Conservation (phyloP, 2,113 vertebrate species). For the Nothoprocta perdicaria region DNA sequence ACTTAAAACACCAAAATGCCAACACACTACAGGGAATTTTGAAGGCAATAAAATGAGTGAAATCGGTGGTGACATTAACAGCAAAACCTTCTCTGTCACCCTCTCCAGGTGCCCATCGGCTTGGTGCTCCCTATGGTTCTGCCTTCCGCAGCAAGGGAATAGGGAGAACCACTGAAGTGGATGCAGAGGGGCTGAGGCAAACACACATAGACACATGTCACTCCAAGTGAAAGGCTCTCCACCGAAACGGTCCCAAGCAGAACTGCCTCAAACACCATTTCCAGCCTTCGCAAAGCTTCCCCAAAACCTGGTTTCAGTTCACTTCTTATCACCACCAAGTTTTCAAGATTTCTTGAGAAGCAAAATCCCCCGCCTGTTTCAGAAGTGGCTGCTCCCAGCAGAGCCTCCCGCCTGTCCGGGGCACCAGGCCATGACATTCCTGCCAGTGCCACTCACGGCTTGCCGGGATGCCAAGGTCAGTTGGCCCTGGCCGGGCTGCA, state of each 20-base stretch:
- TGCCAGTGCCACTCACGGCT: neutral
- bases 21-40: neutral
- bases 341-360: neutral
- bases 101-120: neutral
- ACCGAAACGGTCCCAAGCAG: neutral
- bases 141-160: neutral
- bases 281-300: conserved; percentile 17
- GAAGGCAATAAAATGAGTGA: neutral
- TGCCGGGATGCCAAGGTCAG: neutral
- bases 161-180: neutral
- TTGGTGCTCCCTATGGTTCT: neutral
- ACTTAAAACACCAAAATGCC: neutral
- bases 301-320: neutral
- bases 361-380: neutral
- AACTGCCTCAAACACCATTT: neutral
- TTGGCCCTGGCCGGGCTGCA: too few relatives aligned
- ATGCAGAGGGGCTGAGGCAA: accelerated
- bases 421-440: accelerated
- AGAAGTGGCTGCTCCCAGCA: neutral
- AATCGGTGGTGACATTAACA: neutral
- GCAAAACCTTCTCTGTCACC: neutral
- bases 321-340: neutral
- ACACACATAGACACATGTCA: neutral
- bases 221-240: neutral
- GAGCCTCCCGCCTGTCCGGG: neutral